Evolutionary conservation across 2,113 vertebrate genomes (phyloP).

Genomic region (Oncorhynchus masou): DNA sequence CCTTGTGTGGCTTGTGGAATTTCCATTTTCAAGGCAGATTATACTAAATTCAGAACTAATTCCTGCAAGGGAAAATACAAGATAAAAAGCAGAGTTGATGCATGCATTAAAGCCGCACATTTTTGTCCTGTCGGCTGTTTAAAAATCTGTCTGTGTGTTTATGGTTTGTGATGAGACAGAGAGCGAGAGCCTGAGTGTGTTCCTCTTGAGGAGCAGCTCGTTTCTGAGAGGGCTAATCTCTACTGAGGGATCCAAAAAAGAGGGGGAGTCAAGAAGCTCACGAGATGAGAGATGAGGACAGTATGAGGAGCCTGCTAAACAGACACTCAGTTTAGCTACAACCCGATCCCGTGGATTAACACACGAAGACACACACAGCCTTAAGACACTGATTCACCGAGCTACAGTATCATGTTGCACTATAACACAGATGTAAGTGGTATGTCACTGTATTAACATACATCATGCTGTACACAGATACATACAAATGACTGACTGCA

Average conservation of each 20-base stretch:
- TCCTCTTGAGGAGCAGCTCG: slow-evolving; percentile 25
- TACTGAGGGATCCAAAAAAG: slow-evolving; percentile 33
- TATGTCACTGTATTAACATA: too few species aligned
- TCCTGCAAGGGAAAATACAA: too few species aligned
- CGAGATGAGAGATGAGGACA: slow-evolving; percentile 19
- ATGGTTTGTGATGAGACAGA: slow-evolving; percentile 4
- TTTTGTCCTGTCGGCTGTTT: too few species aligned
- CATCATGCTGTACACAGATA: too few species aligned
- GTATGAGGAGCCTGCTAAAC: slow-evolving; percentile 16
- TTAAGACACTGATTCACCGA: not conserved
- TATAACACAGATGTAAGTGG: too few species aligned
- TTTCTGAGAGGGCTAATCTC: slow-evolving; percentile 21
- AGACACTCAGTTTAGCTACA: slow-evolving; percentile 4
- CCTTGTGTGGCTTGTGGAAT: too few species aligned
- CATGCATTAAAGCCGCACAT: too few species aligned
- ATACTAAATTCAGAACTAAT: too few species aligned
- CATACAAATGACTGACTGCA: not conserved
- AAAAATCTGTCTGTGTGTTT: not conserved
- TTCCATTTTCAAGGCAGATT: too few species aligned
- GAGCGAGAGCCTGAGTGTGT: slow-evolving; percentile 4
- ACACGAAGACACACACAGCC: slow-evolving; percentile 28
- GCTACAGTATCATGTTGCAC: slow-evolving; percentile 6
- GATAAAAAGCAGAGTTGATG: not conserved
- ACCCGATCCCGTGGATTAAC: slow-evolving; percentile 36
- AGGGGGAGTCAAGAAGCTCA: slow-evolving; percentile 39